Evolutionary conservation across 1,140 invertebrate species (phyloP).

Genomic region (Fopius arisanus): DNA sequence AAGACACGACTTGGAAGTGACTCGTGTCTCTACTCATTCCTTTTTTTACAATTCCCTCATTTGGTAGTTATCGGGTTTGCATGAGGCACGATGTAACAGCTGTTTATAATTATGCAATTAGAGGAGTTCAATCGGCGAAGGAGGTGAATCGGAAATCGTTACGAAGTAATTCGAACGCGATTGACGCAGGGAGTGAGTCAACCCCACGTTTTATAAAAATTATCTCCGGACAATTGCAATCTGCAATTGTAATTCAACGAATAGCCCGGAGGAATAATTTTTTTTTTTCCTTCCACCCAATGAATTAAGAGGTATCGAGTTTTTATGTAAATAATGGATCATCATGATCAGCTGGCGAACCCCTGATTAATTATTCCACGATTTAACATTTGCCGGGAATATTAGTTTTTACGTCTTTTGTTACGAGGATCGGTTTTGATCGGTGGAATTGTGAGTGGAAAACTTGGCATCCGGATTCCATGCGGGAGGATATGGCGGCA

Average conservation of each 20-base stretch:
- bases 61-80: neutral
- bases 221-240: neutral
- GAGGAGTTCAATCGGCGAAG: neutral
- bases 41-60: conserved; percentile 6
- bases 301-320: neutral
- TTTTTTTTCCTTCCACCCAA: neutral
- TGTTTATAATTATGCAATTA: conserved; percentile 28
- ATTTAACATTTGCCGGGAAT: neutral
- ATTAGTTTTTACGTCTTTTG: neutral
- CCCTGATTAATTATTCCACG: neutral
- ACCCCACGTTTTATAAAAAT: neutral
- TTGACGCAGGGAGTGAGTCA: neutral
- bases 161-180: neutral
- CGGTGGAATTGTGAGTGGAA: neutral
- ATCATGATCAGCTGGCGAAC: neutral
- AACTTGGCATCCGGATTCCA: conserved; percentile 47
- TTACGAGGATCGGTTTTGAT: neutral
- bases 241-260: neutral
- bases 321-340: neutral
- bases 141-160: neutral
- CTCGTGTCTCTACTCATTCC: neutral
- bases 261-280: neutral
- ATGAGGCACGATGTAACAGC: conserved; percentile 14
- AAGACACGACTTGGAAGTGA: neutral
- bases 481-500: conserved; percentile 31